Conservation (phyloP, 1,140 invertebrate species). For the Diabrotica undecimpunctata region DNA sequence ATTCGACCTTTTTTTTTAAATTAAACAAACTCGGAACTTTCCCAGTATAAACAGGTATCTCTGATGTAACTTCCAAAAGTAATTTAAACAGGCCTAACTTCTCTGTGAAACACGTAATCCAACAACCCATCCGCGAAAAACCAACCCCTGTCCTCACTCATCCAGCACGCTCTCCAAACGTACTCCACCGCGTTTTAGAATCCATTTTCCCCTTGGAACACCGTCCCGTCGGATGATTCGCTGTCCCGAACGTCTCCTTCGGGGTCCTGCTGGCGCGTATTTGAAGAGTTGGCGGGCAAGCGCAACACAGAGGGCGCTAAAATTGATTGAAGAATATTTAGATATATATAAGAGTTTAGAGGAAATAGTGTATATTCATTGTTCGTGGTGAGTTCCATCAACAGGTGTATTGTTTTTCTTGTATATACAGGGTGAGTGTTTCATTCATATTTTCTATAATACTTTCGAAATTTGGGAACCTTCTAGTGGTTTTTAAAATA, state of each 20-base stretch:
- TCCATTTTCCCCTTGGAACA: too few relatives aligned
- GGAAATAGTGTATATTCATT: slow-evolving; percentile 20
- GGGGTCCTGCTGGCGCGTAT: neutral
- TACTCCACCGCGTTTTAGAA: too few relatives aligned
- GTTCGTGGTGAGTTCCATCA: slow-evolving; percentile 18
- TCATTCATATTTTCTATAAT: neutral
- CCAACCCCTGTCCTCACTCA: too few relatives aligned
- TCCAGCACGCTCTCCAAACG: too few relatives aligned
- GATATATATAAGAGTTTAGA: slow-evolving; percentile 16
- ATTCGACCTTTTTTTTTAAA: too few relatives aligned
- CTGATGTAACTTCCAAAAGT: too few relatives aligned
- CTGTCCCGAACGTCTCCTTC: neutral
- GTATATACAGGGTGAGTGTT: neutral
- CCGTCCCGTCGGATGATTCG: too few relatives aligned
- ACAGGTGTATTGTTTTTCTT: slow-evolving; percentile 11
- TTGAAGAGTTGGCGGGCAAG: slow-evolving; percentile 13
- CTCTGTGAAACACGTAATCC: too few relatives aligned
- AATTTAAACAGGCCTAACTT: too few relatives aligned
- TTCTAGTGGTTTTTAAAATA: neutral
- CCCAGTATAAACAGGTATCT: too few relatives aligned
- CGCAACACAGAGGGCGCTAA: slow-evolving; percentile 17
- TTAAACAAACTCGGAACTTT: too few relatives aligned
- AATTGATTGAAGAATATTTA: slow-evolving; percentile 19
- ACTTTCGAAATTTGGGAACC: neutral
- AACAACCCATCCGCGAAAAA: too few relatives aligned